Evolutionary conservation across 1,140 invertebrate genomes (phyloP), one percentile per base, ranked within the genome.

Genomic region (Drosophila jambulina): DNA sequence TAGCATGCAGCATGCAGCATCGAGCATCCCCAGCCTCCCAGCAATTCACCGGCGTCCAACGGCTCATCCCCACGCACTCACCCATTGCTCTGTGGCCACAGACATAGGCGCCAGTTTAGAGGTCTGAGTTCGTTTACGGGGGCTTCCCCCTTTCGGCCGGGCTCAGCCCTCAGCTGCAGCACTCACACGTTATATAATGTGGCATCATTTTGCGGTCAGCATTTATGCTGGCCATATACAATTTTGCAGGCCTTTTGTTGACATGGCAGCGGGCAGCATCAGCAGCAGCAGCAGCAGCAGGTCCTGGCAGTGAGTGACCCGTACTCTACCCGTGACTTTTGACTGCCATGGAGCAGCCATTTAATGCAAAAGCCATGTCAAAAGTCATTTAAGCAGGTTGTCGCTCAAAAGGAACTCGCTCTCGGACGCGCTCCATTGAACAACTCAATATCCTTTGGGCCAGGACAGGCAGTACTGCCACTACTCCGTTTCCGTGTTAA

Each of bases 121-220:
- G 70, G 75, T 78, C 51, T 78, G 64, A 34, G 64, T 61, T 61
- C 15, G 57, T 23, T 54, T 32, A 51, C n/a, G 29, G 62, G 62
- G 62, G 54, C 70, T 71, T 70, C 45, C 38, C 61, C 38, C 12
- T 34, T 25, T 34, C 46, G 15, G n/a, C 15, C 38, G 36, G 32
- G 32, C 51, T 29, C 51, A 36, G 40, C 65, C 51, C 54, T 57
- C 63, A 46, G 27, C 46, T 19, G 53, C 58, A 63, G 60, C 58
- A 46, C 75, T 80, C 64, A 70, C 61, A 72, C 75, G 85, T 81
- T 88, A 81, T 90, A 88, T 88, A 88, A 88, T 88, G 85, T 81
- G 85, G 81, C 85, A 88, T 88, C 85, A 88, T 88, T 86, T 91
- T 90, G 86, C 84, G 85, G 85, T 90, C 86, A 90, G 85, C 85